A percentile compares a stretch with the other conserved stretches of the same genome.
phyloP scores from a whole-genome alignment of 2,888 invertebrate genomes.

The Pseudococcus viburni region DNA sequence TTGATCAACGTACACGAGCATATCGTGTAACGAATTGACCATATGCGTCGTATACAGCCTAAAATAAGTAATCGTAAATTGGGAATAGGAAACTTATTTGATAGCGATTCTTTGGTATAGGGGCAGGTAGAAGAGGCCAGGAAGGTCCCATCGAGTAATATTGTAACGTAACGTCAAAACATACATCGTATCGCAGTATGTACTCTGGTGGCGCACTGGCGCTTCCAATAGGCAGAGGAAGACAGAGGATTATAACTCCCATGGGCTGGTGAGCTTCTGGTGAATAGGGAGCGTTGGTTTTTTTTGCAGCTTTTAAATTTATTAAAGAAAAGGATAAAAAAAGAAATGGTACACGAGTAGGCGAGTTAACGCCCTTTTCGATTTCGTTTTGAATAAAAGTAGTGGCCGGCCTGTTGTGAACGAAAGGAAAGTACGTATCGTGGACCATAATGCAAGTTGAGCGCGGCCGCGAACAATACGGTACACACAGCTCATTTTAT shows the following conservation, averaged over 20 bases:
- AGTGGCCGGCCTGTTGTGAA: not conserved
- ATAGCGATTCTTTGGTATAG: too few species aligned
- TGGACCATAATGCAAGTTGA: not conserved
- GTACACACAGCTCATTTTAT: not conserved
- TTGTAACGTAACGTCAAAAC: too few species aligned
- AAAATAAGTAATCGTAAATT: too few species aligned
- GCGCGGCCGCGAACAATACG: not conserved
- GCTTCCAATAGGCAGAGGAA: not conserved
- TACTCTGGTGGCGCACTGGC: too few species aligned
- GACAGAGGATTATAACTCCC: constrained; percentile 1
- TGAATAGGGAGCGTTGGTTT: not conserved
- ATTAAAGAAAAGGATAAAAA: constrained; percentile 42
- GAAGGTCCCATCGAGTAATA: too few species aligned
- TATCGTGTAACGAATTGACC: too few species aligned
- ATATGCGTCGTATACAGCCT: too few species aligned
- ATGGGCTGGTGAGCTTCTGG: not conserved
- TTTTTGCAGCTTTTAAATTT: constrained; percentile 49
- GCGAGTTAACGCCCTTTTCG: constrained; percentile 37
- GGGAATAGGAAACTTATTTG: too few species aligned
- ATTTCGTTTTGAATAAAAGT: constrained; percentile 39
- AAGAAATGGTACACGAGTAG: not conserved
- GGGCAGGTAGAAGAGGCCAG: too few species aligned
- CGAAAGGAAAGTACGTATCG: not conserved
- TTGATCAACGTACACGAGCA: too few species aligned
- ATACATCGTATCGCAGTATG: too few species aligned